phyloP scores from a whole-genome alignment of 2,888 invertebrate species.

The Drosophila mettleri region DNA sequence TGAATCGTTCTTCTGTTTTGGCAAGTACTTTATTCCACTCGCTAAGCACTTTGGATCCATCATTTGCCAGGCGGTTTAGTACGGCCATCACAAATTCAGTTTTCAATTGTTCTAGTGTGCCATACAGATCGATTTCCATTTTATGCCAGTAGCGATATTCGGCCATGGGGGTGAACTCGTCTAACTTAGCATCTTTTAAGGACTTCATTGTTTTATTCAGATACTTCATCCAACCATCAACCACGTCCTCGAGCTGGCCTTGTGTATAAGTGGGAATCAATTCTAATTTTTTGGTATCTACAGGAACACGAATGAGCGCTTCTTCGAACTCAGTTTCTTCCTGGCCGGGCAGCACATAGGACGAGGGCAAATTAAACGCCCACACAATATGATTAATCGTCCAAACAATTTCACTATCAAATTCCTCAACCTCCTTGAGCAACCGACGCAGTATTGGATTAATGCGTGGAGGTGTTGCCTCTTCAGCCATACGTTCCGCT shows the following conservation, averaged over 20 bases:
- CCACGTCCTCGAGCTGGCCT: constrained; percentile 86
- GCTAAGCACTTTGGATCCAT: constrained; percentile 59
- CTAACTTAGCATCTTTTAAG: constrained; percentile 85
- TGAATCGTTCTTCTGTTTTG: constrained; percentile 71
- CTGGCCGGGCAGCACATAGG: constrained; percentile 83
- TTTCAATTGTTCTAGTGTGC: constrained; percentile 93
- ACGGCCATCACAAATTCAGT: constrained; percentile 86
- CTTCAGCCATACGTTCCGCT: constrained; percentile 73
- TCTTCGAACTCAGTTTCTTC: constrained; percentile 84
- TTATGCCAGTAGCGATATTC: constrained; percentile 95
- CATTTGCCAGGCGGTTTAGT: constrained; percentile 62
- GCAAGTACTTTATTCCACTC: constrained; percentile 74
- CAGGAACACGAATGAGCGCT: constrained; percentile 79
- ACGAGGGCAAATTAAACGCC: constrained; percentile 84
- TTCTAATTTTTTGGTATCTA: constrained; percentile 81
- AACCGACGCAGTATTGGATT: constrained; percentile 79
- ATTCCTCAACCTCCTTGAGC: constrained; percentile 85
- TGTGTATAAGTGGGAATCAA: constrained; percentile 82
- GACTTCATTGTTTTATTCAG: constrained; percentile 84
- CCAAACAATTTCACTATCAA: constrained; percentile 86
- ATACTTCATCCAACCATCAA: constrained; percentile 86
- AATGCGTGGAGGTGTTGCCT: constrained; percentile 70
- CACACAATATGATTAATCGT: constrained; percentile 83
- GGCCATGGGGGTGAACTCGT: constrained; percentile 92
- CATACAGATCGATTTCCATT: constrained; percentile 91